Evolutionary conservation across 2,797 vertebrate species (phyloP).

Genomic region (Pangasius mekongensis): DNA sequence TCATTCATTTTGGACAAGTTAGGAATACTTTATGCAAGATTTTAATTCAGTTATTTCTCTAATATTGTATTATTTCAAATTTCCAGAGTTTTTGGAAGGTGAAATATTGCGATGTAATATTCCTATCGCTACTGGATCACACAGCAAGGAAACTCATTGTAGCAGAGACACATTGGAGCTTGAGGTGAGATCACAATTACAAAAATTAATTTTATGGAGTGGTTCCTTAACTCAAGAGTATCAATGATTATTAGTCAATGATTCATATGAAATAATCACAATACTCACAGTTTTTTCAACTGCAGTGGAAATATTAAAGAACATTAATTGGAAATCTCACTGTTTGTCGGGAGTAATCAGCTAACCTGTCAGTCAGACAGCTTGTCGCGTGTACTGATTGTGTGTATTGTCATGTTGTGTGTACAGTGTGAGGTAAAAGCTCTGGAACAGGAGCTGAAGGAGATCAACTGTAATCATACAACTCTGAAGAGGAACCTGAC

Average conservation of each 20-base stretch:
- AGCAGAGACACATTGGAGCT: constrained; percentile 61
- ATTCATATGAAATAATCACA: background rate
- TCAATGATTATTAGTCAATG: background rate
- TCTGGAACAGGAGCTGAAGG: constrained; percentile 64
- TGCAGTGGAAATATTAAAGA: background rate
- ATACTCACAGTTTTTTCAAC: background rate
- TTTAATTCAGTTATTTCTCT: background rate
- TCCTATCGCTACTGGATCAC: constrained; percentile 22
- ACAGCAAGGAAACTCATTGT: constrained; percentile 48
- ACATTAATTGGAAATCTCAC: background rate
- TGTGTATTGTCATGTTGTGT: background rate
- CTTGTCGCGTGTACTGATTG: background rate
- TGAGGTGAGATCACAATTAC: constrained; percentile 52
- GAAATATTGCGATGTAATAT: constrained; percentile 61
- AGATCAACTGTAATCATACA: constrained; percentile 63
- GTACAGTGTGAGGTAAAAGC: constrained; percentile 59
- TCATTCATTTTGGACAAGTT: constrained; percentile 15
- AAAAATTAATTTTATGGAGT: background rate
- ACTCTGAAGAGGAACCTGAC: constrained; percentile 60
- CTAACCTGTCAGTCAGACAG: background rate
- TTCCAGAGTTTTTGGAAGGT: constrained; percentile 59
- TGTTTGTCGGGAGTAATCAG: background rate
- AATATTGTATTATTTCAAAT: background rate
- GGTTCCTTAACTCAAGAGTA: background rate
- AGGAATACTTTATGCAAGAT: background rate